These are phyloP conservation scores for Acanthosepion lycidas DNA, from an alignment of 2,888 invertebrate species.

Conservation along the genomic window DNA sequence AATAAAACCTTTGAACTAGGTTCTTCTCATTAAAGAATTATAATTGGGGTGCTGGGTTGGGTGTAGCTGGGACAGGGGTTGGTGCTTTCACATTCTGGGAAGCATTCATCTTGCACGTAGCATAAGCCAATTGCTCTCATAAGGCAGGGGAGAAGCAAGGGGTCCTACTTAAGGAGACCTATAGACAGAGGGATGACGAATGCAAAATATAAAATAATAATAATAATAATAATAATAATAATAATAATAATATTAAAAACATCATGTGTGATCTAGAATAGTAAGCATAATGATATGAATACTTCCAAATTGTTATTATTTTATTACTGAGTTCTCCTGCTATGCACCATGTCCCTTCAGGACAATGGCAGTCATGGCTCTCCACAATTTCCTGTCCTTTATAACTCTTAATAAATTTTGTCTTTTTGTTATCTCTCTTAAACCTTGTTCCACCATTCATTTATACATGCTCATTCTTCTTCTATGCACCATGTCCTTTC, in stretches of 20 bases:
- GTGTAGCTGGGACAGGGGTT: neutral
- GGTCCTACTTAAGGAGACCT: slow-evolving; percentile 1
- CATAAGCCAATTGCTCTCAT: slow-evolving; percentile 18
- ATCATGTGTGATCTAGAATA: neutral
- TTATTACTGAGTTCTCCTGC: neutral
- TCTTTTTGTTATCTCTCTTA: too few relatives aligned
- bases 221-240: neutral
- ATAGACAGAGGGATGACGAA: neutral
- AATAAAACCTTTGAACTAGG: neutral
- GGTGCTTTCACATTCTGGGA: neutral
- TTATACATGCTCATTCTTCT: too few relatives aligned
- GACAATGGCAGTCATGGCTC: too few relatives aligned
- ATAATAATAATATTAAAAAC: neutral
- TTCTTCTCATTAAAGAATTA: slow-evolving; percentile 33
- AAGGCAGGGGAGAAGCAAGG: slow-evolving; percentile 6
- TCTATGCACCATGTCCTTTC: too few relatives aligned
- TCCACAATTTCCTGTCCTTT: too few relatives aligned
- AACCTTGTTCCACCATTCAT: too few relatives aligned
- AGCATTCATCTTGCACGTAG: slow-evolving; percentile 23
- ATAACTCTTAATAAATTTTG: too few relatives aligned
- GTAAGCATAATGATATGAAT: neutral
- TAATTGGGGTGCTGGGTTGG: neutral
- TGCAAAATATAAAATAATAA: neutral
- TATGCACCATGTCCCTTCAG: too few relatives aligned
- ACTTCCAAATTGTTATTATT: neutral